Percentiles rank a stretch among this genome's conserved stretches.
phyloP scores from a whole-genome alignment of 2,888 invertebrate genomes.

The Stratiomys singularior region DNA sequence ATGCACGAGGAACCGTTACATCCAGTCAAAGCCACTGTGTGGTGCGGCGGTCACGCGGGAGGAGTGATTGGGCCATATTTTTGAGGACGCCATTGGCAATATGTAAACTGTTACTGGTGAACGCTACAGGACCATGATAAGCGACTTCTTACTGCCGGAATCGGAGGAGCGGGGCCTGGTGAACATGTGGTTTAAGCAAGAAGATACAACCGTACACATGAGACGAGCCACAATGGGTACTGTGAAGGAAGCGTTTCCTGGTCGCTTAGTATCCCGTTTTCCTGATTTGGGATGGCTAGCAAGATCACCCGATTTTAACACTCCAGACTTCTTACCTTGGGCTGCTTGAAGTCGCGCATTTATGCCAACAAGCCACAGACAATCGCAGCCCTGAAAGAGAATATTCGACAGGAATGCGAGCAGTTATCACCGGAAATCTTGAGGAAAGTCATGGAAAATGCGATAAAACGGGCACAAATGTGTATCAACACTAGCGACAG shows the following conservation, averaged over 20 bases:
- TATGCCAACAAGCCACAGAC: slow-evolving; percentile 5
- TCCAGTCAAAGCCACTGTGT: neutral
- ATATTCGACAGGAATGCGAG: slow-evolving; percentile 25
- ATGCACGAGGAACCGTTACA: slow-evolving; percentile 1
- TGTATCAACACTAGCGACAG: too few species aligned
- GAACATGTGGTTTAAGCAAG: neutral
- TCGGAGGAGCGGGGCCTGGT: neutral
- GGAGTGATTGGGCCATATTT: slow-evolving; percentile 6
- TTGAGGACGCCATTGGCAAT: slow-evolving; percentile 18
- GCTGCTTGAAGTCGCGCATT: neutral
- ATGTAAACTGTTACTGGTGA: slow-evolving; percentile 18
- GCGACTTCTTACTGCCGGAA: slow-evolving; percentile 29
- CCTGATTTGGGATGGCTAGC: slow-evolving; percentile 11
- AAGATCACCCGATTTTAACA: slow-evolving; percentile 15
- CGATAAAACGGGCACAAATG: too few species aligned
- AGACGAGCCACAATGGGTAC: neutral
- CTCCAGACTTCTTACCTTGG: neutral
- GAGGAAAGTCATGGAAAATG: slow-evolving; percentile 13
- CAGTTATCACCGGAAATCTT: slow-evolving; percentile 21
- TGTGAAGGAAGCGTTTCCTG: neutral
- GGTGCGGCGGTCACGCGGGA: slow-evolving; percentile 20
- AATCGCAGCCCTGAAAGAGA: slow-evolving; percentile 2
- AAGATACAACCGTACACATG: neutral
- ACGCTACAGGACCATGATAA: slow-evolving; percentile 37
- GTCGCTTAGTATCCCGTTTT: neutral